Evolutionary conservation across 1,140 invertebrate species (phyloP), one percentile per base, ranked within the genome.

Genomic region (Cheumatopsyche charites): DNA sequence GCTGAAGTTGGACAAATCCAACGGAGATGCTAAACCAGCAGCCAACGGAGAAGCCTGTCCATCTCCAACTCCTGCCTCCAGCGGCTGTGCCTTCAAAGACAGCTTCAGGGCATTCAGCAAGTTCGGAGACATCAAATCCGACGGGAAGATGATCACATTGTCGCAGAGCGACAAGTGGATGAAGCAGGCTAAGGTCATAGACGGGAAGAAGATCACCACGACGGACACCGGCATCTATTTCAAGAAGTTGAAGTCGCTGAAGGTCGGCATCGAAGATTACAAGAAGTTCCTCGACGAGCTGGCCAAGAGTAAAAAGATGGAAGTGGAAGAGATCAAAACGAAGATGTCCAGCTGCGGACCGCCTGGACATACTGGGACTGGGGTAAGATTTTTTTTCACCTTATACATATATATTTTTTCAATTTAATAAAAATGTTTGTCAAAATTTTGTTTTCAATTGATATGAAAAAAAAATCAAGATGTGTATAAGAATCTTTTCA

Each of bases 221-320:
- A 91, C 88, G 2, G 89, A 90, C 77, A 90, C 89, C 1, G 89
- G 87, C 23, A 90, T 91, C 62, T 83, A 83, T 75, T 91, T 90
- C 80, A 89, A 89, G 76, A 89, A 89, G 79, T 82, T 89, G 67
- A 89, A 89, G 84, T 88, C 71, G 1, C 72, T 68, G 3, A 75
- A 75, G 79, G 83, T 93, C 13, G 85, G 84, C 1, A 82, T 91
- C 42, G 86, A 88, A 21, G 92, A 94, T 73, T 95, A 94, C 79
- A 89, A 91, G 78, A 89, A 92, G 77, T 95, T 92, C 78, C 79
- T 95, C 1, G 92, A 94, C 0, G 92, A 93, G 73, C 79, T 95
- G 68, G 89, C 92, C 0, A 93, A 92, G 77, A 90, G 86, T 72
- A 95, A 93, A 83, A 92, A 92, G 78, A 78, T 93, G 0, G 90